phyloP scores from a whole-genome alignment of 1,140 invertebrate species.

The Drosophila persimilis region DNA sequence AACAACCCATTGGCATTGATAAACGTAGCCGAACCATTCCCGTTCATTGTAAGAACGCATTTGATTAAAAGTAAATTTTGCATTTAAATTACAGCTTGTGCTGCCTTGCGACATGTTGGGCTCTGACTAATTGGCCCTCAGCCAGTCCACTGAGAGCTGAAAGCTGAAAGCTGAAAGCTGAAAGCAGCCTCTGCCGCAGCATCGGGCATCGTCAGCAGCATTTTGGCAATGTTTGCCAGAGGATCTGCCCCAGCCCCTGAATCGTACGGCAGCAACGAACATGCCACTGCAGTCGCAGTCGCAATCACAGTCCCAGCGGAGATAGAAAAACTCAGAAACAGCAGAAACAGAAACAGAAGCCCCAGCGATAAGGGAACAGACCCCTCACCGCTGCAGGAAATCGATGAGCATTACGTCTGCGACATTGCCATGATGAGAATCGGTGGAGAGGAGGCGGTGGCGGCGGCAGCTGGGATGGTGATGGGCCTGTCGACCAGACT shows the following conservation, averaged over 20 bases:
- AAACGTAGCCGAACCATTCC: not conserved
- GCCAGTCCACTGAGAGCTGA: conserved; percentile 20
- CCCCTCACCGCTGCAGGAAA: conserved; percentile 34
- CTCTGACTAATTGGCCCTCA: conserved; percentile 52
- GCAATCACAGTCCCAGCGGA: not conserved
- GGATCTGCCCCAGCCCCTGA: conserved; percentile 13
- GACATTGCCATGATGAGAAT: conserved; percentile 76
- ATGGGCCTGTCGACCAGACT: not conserved
- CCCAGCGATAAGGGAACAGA: not conserved
- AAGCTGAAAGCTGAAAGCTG: no score
- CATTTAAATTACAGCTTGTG: conserved; percentile 50
- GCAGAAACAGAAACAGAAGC: conserved; percentile 17
- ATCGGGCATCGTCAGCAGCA: not conserved
- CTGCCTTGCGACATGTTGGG: conserved; percentile 47
- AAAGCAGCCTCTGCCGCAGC: not conserved
- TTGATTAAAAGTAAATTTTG: conserved; percentile 36
- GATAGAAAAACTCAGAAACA: conserved; percentile 7
- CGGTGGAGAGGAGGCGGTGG: conserved; percentile 46
- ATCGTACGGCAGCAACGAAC: conserved; percentile 10
- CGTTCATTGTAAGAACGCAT: conserved; percentile 9
- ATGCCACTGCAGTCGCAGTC: not conserved
- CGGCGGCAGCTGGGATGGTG: no score
- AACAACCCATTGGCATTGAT: conserved; percentile 30
- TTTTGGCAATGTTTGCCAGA: conserved; percentile 49
- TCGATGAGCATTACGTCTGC: conserved; percentile 74